phyloP scores from a whole-genome alignment of 2,113 vertebrate species.

The Crotalus horridus region DNA sequence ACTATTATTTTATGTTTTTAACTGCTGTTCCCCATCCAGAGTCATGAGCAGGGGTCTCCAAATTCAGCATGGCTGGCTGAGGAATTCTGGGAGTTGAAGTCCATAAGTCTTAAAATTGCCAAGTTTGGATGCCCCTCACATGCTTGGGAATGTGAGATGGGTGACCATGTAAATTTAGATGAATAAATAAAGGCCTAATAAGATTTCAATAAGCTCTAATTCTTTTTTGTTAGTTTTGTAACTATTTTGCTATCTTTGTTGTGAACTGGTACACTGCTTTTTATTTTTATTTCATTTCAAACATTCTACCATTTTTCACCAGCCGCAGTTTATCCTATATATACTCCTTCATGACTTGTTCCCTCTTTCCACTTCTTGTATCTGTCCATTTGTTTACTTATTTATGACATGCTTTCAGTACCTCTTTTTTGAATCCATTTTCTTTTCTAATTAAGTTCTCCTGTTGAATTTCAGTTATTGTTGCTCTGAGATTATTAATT shows the following conservation, averaged over 20 bases:
- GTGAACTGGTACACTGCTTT: background rate
- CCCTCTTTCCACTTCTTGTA: background rate
- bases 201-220: background rate
- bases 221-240: background rate
- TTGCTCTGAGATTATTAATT: background rate
- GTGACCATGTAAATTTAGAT: background rate
- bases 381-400: background rate
- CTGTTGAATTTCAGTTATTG: background rate
- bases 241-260: background rate
- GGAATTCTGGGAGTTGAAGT: background rate
- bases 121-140: background rate
- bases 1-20: background rate
- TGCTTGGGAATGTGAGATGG: background rate
- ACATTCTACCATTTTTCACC: background rate
- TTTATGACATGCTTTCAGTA: background rate
- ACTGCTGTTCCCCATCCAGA: background rate
- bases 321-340: background rate
- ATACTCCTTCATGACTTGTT: background rate
- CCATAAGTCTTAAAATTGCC: background rate
- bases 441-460: background rate
- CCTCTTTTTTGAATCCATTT: background rate
- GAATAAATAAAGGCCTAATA: background rate
- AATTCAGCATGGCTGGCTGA: background rate
- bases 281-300: background rate
- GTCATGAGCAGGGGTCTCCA: background rate